These are phyloP conservation scores for Poliocrania exsul DNA, from an alignment of 2,797 vertebrate genomes.

Conservation along the genomic window DNA sequence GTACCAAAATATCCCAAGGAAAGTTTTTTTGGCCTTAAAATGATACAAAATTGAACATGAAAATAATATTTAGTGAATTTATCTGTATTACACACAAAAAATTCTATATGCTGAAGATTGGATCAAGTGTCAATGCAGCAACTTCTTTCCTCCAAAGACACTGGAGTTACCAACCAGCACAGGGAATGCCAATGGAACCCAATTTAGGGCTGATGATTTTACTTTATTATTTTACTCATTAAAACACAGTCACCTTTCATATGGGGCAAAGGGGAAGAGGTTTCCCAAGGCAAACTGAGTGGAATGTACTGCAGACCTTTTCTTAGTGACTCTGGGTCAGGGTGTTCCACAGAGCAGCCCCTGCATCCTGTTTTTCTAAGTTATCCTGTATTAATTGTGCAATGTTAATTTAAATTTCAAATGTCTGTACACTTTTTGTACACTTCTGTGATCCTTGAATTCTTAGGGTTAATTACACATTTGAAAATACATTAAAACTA, in stretches of 20 bases:
- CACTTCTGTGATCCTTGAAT: neutral
- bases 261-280: neutral
- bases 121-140: neutral
- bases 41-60: neutral
- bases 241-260: neutral
- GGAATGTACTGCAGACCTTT: neutral
- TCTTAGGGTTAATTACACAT: neutral
- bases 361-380: constrained; percentile 15
- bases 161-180: neutral
- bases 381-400: neutral
- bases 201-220: neutral
- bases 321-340: neutral
- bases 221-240: neutral
- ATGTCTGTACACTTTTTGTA: constrained; percentile 13
- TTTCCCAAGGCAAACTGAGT: neutral
- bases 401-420: neutral
- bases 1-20: neutral
- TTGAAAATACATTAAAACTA: constrained; percentile 20
- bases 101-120: neutral
- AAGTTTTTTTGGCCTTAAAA: neutral
- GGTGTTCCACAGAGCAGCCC: neutral
- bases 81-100: neutral
- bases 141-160: neutral
- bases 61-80: neutral
- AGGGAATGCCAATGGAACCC: neutral